Base-by-base conservation (phyloP, 1,140 invertebrate genomes). In the Heterodera schachtii region DNA sequence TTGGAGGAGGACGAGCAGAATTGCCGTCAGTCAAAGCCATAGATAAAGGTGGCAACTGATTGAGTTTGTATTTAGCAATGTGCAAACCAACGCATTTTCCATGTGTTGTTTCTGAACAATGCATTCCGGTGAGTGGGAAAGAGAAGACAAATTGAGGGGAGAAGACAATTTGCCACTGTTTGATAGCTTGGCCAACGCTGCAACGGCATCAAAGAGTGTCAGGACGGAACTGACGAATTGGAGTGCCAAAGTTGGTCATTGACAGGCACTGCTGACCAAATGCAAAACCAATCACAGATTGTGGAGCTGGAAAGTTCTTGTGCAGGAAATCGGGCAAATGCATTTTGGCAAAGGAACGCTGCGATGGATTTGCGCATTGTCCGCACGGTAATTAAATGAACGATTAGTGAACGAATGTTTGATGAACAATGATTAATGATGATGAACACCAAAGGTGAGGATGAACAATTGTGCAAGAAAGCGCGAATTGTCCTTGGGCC, bases 1-100 rank as follows among this genome's bases (percentile, higher is more conserved):
- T 64, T 90, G n/a, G 88, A 89, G 75, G 88, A 89, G 80, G 88
- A 89, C 71, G 88, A 89, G 82, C 88, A 90, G 60, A 89, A 89
- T 66, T 89, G 88, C 81, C 89, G 88, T 89, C 82, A 80, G 89
- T 79, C 7, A 13, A 49, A 31, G 31, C 64, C 81, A 41, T n/a
- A 44, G 6, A 60, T 6, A 49, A 44, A 21, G 46, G 43, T 41
- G 31, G 19, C 19, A 46, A 67, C n/a, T 31, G 41, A 13, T 73
- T 4, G 19, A 41, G 8, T 60, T 79, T 66, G 31, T 19, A 60
- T 89, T 81, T 52, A 89, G 87, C 88, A 13, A 87, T 89, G 73
- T 89, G 88, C 78, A 84, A 83, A 13, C 75, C 87, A 46, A 84
- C 80, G 13, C 87, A 89, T 81, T 89, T 89, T 66, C 86, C 89